A percentile compares a stretch with the other conserved stretches of the same genome.
phyloP scores from a whole-genome alignment of 2,797 vertebrate species.

The Gallinago solitaria region DNA sequence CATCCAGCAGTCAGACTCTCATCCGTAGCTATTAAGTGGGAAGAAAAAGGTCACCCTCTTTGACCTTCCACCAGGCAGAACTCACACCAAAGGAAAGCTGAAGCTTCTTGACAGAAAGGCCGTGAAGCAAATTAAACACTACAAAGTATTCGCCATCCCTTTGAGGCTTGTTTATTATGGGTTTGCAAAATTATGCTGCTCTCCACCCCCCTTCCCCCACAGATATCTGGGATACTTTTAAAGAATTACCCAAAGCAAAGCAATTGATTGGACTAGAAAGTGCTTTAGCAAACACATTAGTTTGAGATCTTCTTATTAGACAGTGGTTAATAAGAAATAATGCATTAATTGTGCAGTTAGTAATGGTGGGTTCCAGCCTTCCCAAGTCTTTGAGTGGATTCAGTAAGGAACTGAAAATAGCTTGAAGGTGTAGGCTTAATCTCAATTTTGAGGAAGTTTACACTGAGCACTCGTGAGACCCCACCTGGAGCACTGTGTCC shows the following conservation, averaged over 20 bases:
- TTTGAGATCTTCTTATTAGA: constrained; percentile 39
- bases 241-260: constrained; percentile 67
- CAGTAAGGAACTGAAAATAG: neutral
- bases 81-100: neutral
- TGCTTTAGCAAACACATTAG: constrained; percentile 54
- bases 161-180: constrained; percentile 45
- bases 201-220: accelerated
- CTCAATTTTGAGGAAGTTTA: neutral
- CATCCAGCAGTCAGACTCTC: neutral
- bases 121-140: constrained; percentile 28
- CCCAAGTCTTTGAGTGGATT: neutral
- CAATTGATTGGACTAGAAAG: constrained; percentile 58
- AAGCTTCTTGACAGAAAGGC: neutral
- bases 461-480: neutral
- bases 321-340: constrained; percentile 12
- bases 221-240: neutral
- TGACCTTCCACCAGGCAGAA: neutral
- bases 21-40: neutral
- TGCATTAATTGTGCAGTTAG: constrained; percentile 9
- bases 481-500: too few relatives aligned
- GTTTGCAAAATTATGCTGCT: constrained; percentile 43
- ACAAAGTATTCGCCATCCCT: neutral
- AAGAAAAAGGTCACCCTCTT: neutral
- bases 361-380: neutral
- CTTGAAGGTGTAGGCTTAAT: neutral